A percentile compares a stretch with the other conserved stretches of the same genome.
These are phyloP conservation scores for Orientallactaga bullata DNA, from an alignment of 2,113 vertebrate species.

Conservation along the genomic window DNA sequence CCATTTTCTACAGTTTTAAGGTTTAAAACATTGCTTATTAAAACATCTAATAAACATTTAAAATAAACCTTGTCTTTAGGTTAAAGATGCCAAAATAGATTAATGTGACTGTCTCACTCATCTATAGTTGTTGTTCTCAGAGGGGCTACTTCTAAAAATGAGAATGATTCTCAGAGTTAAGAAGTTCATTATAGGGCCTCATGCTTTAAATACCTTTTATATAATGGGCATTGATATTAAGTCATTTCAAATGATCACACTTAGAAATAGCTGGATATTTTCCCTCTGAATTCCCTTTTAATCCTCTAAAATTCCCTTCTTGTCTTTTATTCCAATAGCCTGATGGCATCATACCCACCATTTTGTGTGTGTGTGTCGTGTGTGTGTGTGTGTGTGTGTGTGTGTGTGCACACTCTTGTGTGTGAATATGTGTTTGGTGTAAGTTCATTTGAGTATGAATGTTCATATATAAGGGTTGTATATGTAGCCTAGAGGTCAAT, in stretches of 20 bases:
- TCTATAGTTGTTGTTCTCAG: background rate
- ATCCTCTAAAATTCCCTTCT: background rate
- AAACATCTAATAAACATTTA: background rate
- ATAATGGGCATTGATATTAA: background rate
- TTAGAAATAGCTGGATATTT: background rate
- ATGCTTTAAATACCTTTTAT: background rate
- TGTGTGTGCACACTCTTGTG: too few species aligned
- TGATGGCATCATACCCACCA: background rate
- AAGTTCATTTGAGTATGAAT: too few species aligned
- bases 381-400: too few species aligned
- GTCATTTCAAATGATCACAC: background rate
- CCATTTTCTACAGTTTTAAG: background rate
- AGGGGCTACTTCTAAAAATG: background rate
- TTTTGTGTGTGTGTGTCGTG: too few species aligned
- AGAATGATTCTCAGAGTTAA: constrained; percentile 15
- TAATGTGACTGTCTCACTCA: background rate
- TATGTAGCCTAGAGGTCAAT: too few species aligned
- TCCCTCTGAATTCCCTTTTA: too few species aligned
- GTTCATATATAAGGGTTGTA: too few species aligned
- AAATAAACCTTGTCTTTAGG: background rate
- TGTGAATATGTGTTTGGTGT: too few species aligned
- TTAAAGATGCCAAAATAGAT: background rate
- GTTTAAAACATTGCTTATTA: constrained; percentile 25
- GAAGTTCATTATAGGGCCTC: background rate
- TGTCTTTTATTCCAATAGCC: background rate